Base-by-base conservation (phyloP, 2,797 vertebrate species). In the Arnoldichthys spilopterus region DNA sequence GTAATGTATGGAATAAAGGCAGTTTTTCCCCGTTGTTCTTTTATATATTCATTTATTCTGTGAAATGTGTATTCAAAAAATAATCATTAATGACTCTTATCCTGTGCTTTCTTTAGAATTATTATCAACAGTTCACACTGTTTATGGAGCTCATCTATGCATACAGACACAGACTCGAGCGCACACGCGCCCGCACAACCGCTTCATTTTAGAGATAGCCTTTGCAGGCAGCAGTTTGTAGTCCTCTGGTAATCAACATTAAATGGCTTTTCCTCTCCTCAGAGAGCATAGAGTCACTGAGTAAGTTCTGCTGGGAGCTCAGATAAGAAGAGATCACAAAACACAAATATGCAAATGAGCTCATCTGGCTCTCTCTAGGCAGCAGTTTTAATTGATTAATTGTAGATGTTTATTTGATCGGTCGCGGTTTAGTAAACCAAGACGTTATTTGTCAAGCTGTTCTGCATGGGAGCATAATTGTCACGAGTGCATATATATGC, bases 341-440 rank as follows among this genome's bases (percentile, higher is more conserved):
- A 85, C 80, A 83, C 49, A 58, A 79, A 88, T 85, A 93, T 92
- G 91, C 84, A 89, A 90, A 93, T 90, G 72, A 51, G 45, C 77
- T 91, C 84, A 85, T 91, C 89, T 89, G 87, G 81, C 86, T 88
- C 75, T 87, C 90, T 37, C 84, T 77, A 77, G 84, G 86, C 61
- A 62, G 79, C 71, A 5, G 80, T 87, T 91, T 88, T 88, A 92
- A 91, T 92, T 89, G 90, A 93, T 92, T 91, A 89, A 92, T 90
- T 89, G 88, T 89, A 81, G 80, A 87, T 88, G 77, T 86, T 89
- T 87, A 85, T 91, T 90, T 90, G 90, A 92, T 89, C 88, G 87
- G 86, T 83, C 86, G 83, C 69, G 59, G 86, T 77, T 90, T 87
- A 85, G 85, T 91, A 89, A 92, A 87, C 87, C 84, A 85, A 87